These are phyloP conservation scores for Holacanthus passer DNA, from an alignment of 2,113 vertebrate species.

Conservation along the genomic window DNA sequence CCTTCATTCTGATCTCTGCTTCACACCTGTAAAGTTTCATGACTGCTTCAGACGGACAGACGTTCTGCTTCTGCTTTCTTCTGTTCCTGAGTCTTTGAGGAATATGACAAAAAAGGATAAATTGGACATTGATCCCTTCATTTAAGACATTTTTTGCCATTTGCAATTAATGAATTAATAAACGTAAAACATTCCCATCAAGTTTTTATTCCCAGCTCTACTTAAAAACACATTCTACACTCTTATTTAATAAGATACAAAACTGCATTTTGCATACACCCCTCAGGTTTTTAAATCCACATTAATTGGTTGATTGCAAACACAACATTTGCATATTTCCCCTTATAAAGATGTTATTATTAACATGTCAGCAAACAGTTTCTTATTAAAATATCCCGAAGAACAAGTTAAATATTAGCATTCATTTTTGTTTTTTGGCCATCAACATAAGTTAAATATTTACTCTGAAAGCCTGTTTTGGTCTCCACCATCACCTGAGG, in stretches of 20 bases:
- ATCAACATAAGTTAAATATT: background rate
- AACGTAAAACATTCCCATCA: conserved; percentile 25
- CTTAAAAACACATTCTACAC: too few species aligned
- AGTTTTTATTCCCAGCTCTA: conserved; percentile 9
- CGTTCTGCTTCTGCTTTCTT: conserved; percentile 1
- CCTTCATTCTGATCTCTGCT: too few species aligned
- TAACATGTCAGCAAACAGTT: background rate
- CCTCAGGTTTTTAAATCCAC: background rate
- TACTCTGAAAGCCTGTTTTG: conserved; percentile 7
- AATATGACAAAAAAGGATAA: background rate
- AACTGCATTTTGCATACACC: conserved; percentile 52
- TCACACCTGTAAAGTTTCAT: too few species aligned
- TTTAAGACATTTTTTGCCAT: too few species aligned
- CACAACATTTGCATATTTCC: background rate
- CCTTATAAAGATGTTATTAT: background rate
- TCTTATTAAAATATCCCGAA: background rate
- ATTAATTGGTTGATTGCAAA: background rate
- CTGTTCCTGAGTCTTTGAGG: background rate
- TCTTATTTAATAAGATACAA: too few species aligned
- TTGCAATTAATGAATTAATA: too few species aligned
- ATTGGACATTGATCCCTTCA: background rate
- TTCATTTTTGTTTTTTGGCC: background rate
- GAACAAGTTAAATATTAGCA: background rate
- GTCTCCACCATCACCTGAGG: background rate
- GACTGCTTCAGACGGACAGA: too few species aligned